These are phyloP conservation scores for Jacana jacana DNA, from an alignment of 2,113 vertebrate species.

Conservation along the genomic window DNA sequence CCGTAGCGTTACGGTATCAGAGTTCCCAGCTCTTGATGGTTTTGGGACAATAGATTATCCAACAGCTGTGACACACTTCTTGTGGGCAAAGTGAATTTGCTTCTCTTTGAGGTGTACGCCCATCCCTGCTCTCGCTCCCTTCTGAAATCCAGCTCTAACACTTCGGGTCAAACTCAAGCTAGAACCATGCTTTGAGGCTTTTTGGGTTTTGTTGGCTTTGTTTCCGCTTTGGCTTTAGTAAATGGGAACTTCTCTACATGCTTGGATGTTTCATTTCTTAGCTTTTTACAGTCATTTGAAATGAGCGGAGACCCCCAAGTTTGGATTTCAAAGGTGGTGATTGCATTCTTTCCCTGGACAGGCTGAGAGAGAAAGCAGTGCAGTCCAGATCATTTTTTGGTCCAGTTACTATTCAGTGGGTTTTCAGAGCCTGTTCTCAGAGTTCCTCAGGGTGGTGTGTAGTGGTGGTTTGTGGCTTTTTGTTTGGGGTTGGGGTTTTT, in stretches of 20 bases:
- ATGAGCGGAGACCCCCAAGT: neutral
- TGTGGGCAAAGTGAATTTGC: neutral
- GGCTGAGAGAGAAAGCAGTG: neutral
- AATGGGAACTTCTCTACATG: neutral
- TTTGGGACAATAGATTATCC: neutral
- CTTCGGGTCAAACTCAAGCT: neutral
- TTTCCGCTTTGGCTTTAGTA: neutral
- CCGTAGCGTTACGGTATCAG: accelerated
- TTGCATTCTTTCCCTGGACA: neutral
- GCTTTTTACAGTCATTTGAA: neutral
- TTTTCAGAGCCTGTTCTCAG: neutral
- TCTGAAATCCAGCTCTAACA: neutral
- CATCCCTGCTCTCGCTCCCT: neutral
- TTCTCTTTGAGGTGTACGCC: neutral
- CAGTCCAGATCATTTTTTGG: neutral
- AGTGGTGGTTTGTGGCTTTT: neutral
- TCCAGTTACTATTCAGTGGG: neutral
- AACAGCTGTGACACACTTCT: neutral
- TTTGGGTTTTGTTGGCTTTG: neutral
- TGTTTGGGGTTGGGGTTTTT: neutral
- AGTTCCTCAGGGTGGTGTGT: neutral
- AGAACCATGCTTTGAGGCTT: neutral
- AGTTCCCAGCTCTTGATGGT: accelerated
- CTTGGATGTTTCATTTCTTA: neutral
- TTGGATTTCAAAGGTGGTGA: neutral